Evolutionary conservation across 2,888 invertebrate species (phyloP).

Genomic region (Orthosia gracilis): DNA sequence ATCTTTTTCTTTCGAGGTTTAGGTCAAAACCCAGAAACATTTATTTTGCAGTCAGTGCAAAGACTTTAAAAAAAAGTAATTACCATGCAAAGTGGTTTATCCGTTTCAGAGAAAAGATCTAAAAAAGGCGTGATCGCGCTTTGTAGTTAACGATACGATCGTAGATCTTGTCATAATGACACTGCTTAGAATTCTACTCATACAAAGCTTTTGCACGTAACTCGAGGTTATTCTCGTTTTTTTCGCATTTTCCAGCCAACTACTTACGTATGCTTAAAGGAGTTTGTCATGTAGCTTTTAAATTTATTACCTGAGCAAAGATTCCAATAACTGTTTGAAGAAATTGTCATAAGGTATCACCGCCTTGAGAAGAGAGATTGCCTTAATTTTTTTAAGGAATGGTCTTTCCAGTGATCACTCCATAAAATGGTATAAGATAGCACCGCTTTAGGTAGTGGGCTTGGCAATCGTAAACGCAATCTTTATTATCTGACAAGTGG

Average conservation of each 20-base stretch:
- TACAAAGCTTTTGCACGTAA: conserved; percentile 34
- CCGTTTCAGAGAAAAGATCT: conserved; percentile 48
- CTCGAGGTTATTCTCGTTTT: not conserved
- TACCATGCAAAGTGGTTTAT: conserved; percentile 50
- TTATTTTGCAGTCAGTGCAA: conserved; percentile 19
- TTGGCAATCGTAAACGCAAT: not conserved
- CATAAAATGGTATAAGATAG: not conserved
- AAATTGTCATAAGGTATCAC: not conserved
- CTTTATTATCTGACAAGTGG: not conserved
- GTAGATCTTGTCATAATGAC: conserved; percentile 40
- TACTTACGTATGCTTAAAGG: not conserved
- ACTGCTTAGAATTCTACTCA: conserved; percentile 45
- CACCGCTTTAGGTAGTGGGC: not conserved
- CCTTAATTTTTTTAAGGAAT: not conserved
- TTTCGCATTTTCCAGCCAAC: not conserved
- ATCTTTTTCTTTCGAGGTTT: not conserved
- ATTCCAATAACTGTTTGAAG: not conserved
- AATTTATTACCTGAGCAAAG: not conserved
- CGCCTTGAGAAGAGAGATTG: not conserved
- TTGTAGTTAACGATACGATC: conserved; percentile 50
- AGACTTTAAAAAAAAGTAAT: conserved; percentile 36
- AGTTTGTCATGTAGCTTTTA: not conserved
- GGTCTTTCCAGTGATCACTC: not conserved
- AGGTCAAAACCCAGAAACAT: conserved; percentile 5
- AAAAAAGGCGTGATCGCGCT: conserved; percentile 49